Conservation (phyloP, 2,888 invertebrate genomes). For the Thysanoteuthis rhombus region DNA sequence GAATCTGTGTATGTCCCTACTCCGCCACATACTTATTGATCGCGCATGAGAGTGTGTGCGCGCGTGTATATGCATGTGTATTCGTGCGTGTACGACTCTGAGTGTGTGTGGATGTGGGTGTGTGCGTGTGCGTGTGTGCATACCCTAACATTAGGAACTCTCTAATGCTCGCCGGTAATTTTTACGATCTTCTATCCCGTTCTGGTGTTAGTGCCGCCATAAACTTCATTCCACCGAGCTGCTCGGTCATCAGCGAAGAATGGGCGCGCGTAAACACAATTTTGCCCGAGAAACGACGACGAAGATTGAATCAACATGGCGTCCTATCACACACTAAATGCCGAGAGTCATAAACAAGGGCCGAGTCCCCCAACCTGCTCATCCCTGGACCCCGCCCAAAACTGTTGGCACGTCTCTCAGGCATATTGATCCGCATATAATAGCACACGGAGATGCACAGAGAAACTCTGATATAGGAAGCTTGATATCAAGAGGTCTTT, state of each 20-base stretch:
- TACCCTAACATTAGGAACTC: too few relatives aligned
- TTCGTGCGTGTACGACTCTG: too few relatives aligned
- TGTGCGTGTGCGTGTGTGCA: too few relatives aligned
- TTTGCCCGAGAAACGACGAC: background rate
- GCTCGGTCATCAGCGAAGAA: background rate
- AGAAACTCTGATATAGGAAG: background rate
- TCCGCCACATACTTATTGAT: too few relatives aligned
- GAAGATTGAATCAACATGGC: background rate
- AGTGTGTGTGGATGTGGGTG: too few relatives aligned
- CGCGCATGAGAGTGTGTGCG: background rate
- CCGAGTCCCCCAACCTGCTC: too few relatives aligned
- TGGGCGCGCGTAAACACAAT: constrained; percentile 12
- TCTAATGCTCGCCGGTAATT: background rate
- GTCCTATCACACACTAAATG: background rate
- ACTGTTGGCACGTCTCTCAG: background rate
- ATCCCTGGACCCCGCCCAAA: background rate
- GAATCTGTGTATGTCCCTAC: too few relatives aligned
- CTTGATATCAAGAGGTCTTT: background rate
- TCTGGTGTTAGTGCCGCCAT: background rate
- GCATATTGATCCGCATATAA: background rate
- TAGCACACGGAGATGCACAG: background rate
- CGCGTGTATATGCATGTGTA: too few relatives aligned
- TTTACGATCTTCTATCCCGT: background rate
- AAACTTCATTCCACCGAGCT: background rate
- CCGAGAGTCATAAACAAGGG: background rate